phyloP scores from a whole-genome alignment of 2,888 invertebrate genomes.

The Lathronympha strigana region DNA sequence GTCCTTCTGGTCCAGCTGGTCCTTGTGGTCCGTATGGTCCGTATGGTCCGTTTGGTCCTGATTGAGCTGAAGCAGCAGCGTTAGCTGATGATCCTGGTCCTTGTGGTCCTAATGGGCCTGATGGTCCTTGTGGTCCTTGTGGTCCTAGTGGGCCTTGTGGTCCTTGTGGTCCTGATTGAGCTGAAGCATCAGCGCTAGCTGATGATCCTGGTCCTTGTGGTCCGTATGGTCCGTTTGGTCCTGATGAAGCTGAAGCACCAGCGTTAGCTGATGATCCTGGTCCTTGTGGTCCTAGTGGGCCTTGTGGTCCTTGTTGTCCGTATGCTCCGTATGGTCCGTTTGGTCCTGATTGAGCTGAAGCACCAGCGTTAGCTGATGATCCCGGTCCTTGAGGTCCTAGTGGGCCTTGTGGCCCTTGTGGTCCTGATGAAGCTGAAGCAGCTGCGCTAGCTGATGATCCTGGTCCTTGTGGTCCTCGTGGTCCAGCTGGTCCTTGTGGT shows the following conservation, averaged over 20 bases:
- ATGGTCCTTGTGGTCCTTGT: constrained; percentile 9
- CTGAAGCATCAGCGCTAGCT: neutral
- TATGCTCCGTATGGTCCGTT: constrained; percentile 9
- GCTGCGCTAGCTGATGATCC: too few species aligned
- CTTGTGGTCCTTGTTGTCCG: constrained; percentile 27
- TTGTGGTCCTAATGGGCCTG: constrained; percentile 23
- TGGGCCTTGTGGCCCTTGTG: constrained; percentile 8
- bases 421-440: constrained; percentile 8
- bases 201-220: constrained; percentile 6
- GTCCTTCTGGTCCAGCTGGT: constrained; percentile 33
- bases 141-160: constrained; percentile 4
- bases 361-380: constrained; percentile 20
- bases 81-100: constrained; percentile 22
- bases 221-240: constrained; percentile 1
- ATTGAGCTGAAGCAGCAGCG: constrained; percentile 1
- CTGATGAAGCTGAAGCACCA: neutral
- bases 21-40: constrained; percentile 34
- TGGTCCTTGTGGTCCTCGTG: constrained; percentile 10
- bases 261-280: constrained; percentile 13
- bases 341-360: constrained; percentile 40
- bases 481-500: constrained; percentile 8
- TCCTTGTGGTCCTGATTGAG: neutral
- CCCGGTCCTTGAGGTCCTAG: constrained; percentile 18
- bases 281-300: constrained; percentile 4
- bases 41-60: constrained; percentile 18